Percentiles rank a stretch among this genome's conserved stretches.
Conservation (phyloP, 2,113 vertebrate species). For the Formicarius rufipectus region DNA sequence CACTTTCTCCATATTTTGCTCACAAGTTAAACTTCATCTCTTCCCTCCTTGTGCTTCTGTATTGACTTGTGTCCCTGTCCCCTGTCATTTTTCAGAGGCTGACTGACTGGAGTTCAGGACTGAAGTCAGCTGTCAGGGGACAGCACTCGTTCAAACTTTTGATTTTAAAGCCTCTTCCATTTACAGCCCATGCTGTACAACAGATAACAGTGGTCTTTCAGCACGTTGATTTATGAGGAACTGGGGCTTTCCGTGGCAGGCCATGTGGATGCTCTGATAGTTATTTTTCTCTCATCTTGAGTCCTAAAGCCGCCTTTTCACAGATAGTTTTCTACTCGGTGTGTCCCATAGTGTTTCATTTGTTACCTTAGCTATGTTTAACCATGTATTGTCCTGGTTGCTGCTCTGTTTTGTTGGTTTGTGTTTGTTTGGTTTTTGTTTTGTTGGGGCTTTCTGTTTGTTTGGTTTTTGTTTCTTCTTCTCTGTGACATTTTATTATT, state of each 20-base stretch:
- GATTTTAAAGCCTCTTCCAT: not conserved
- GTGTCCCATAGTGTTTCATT: not conserved
- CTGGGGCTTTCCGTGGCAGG: not conserved
- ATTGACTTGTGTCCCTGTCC: not conserved
- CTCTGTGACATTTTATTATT: not conserved
- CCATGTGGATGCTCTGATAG: not conserved
- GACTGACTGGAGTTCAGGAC: not conserved
- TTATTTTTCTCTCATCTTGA: not conserved
- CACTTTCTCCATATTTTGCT: not conserved
- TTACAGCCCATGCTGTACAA: not conserved
- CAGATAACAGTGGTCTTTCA: not conserved
- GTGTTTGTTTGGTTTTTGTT: no score
- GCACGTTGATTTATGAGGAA: not conserved
- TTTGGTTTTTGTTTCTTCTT: not conserved
- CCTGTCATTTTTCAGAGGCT: not conserved
- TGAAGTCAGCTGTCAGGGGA: not conserved
- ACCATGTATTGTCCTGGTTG: not conserved
- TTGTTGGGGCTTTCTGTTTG: no score
- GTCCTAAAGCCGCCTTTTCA: not conserved
- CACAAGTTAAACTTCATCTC: accelerated
- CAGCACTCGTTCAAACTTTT: not conserved
- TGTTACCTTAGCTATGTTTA: not conserved
- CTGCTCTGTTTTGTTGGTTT: no score
- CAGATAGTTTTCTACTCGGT: not conserved
- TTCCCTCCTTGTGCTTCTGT: not conserved